A percentile compares a stretch with the other conserved stretches of the same genome.
phyloP scores from a whole-genome alignment of 2,888 invertebrate species.

The Agrotis ipsilon region DNA sequence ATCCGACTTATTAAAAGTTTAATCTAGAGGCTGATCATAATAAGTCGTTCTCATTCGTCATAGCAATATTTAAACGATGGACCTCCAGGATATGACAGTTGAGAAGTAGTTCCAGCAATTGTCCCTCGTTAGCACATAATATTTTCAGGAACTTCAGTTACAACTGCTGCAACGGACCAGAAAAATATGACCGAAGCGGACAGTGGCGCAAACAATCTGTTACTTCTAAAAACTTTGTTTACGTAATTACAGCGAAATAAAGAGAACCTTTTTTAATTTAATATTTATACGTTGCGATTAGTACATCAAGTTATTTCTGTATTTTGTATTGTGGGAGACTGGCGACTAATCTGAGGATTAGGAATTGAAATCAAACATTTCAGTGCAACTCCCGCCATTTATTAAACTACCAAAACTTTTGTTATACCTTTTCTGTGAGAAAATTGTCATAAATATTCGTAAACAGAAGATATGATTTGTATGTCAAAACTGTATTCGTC shows the following conservation, averaged over 20 bases:
- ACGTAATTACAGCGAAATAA: slow-evolving; percentile 46
- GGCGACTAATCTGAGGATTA: too few species aligned
- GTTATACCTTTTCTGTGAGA: neutral
- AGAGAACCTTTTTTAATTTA: slow-evolving; percentile 14
- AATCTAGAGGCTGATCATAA: neutral
- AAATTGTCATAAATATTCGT: neutral
- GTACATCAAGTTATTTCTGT: too few species aligned
- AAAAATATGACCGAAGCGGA: slow-evolving; percentile 50
- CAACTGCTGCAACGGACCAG: slow-evolving; percentile 49
- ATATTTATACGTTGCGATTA: slow-evolving; percentile 9
- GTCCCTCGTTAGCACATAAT: slow-evolving; percentile 27
- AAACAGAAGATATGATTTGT: neutral
- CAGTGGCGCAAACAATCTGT: slow-evolving; percentile 52
- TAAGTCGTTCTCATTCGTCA: neutral
- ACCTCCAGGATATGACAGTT: neutral
- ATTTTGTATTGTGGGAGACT: too few species aligned
- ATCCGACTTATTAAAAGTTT: neutral
- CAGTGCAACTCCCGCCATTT: too few species aligned
- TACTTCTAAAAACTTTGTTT: slow-evolving; percentile 54
- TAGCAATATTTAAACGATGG: neutral
- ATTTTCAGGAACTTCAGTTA: slow-evolving; percentile 44
- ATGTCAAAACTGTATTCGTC: neutral
- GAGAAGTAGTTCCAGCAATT: slow-evolving; percentile 18
- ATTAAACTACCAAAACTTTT: too few species aligned
- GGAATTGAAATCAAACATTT: too few species aligned